These are phyloP conservation scores for Zonitis immaculata DNA, from an alignment of 2,888 invertebrate genomes.

Conservation along the genomic window DNA sequence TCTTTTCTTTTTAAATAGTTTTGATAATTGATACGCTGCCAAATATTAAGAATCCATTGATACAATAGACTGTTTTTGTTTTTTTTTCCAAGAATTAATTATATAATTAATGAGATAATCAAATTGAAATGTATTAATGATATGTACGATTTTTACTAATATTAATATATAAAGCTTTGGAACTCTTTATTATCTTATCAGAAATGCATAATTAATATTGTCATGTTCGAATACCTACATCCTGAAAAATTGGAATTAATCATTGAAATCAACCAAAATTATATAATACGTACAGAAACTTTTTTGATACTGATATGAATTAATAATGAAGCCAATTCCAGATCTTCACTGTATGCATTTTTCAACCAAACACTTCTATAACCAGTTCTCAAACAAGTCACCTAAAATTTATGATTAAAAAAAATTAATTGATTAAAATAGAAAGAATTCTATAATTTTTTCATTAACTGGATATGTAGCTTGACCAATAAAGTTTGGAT, in stretches of 20 bases:
- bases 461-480: constrained; percentile 84
- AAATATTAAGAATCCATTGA: neutral
- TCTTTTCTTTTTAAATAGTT: too few species aligned
- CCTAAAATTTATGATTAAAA: constrained; percentile 43
- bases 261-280: neutral
- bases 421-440: neutral
- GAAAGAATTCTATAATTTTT: neutral
- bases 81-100: too few species aligned
- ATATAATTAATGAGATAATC: neutral
- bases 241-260: neutral
- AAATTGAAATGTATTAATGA: constrained; percentile 5
- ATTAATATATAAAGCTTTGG: constrained; percentile 1
- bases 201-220: constrained; percentile 16
- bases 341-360: constrained; percentile 87
- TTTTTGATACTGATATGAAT: constrained; percentile 69
- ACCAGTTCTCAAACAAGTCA: constrained; percentile 74
- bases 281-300: constrained; percentile 37
- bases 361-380: constrained; percentile 87
- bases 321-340: constrained; percentile 86
- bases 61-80: neutral
- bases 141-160: constrained; percentile 4
- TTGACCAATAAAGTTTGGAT: constrained; percentile 94
- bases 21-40: neutral
- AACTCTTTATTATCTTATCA: constrained; percentile 7
- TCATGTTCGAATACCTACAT: constrained; percentile 16